Percentiles rank a stretch among this genome's conserved stretches.
Conservation (phyloP, 2,797 vertebrate genomes). For the Coracias cyanogaster region DNA sequence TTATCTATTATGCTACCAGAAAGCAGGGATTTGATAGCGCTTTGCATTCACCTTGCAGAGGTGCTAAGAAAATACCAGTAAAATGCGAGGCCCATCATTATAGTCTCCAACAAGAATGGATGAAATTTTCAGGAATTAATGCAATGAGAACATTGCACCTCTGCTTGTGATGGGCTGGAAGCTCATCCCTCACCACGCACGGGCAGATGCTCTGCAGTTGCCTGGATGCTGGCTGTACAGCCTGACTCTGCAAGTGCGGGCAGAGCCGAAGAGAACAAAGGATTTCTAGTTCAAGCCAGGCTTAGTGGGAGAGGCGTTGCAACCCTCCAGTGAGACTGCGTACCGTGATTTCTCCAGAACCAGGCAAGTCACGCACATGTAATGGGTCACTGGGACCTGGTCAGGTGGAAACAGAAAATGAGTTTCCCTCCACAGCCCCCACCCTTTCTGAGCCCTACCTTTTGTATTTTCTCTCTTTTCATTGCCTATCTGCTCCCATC, state of each 20-base stretch:
- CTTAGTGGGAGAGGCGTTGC: neutral
- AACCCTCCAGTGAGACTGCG: neutral
- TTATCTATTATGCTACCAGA: neutral
- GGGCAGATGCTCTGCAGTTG: neutral
- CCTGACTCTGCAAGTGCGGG: neutral
- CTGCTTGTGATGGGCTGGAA: neutral
- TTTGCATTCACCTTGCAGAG: neutral
- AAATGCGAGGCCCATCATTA: neutral
- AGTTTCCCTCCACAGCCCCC: neutral
- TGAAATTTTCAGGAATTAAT: neutral
- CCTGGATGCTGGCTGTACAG: neutral
- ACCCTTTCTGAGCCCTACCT: neutral
- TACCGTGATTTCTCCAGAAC: neutral
- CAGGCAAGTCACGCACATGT: slow-evolving; percentile 1
- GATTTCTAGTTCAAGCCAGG: neutral
- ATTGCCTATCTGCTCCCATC: neutral
- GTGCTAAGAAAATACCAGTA: neutral
- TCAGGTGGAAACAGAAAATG: slow-evolving; percentile 43
- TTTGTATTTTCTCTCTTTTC: neutral
- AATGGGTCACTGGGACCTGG: slow-evolving; percentile 34
- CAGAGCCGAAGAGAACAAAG: slow-evolving; percentile 30
- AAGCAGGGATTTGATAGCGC: neutral
- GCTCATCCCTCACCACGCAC: neutral
- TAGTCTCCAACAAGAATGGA: neutral
- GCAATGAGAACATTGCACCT: neutral